Evolutionary conservation across 2,797 vertebrate genomes (phyloP), one percentile per base, ranked within the genome.

Genomic region (Meriones psammophilus): DNA sequence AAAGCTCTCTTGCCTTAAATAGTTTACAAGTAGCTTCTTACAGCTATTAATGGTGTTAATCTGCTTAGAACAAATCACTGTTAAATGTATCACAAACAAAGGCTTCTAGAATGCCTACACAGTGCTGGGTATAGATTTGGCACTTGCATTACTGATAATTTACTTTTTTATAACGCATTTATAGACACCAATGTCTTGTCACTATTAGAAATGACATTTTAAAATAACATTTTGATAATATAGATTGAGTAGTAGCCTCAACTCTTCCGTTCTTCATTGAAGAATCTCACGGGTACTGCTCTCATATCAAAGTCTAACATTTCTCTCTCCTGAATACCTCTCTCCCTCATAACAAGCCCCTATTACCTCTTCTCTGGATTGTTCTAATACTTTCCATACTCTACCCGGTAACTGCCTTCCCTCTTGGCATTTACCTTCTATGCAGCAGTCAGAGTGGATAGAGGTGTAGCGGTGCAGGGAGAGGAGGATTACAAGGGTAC

Each of bases 11-110:
- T 91, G 76, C 58, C 91, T 71, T 66, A 83, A 95, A 94, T 83
- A 94, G 91, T 88, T 92, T 86, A 83, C 88, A 91, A 94, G 88
- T n/a, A 88, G 60, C 78, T 95, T 91, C 89, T 33, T 60, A 58
- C n/a, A 91, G 83, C 71, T 90, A 24, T 56, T 86, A 91, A 94
- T 54, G 94, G 76, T 64, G 74, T 89, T 91, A 93, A 97, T 91
- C 93, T 91, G 60, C 91, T 97, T 95, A 80, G 8, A 83, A 88
- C 36, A 71, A 87, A 84, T 80, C 54, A 69, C 91, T 89, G 68
- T 71, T 71, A 92, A 92, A 66, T 92, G 15, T 71, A 77, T 60
- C 80, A 26, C 22, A 86, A 64, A 71, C 80, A 39, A 39, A 39
- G 39, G 39, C 39, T 39, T 39, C 39, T 56, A n/a, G 60, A 78